Evolutionary conservation across 2,888 invertebrate species (phyloP), one percentile per base, ranked within the genome.

Genomic region (Yponomeuta plumbellus): DNA sequence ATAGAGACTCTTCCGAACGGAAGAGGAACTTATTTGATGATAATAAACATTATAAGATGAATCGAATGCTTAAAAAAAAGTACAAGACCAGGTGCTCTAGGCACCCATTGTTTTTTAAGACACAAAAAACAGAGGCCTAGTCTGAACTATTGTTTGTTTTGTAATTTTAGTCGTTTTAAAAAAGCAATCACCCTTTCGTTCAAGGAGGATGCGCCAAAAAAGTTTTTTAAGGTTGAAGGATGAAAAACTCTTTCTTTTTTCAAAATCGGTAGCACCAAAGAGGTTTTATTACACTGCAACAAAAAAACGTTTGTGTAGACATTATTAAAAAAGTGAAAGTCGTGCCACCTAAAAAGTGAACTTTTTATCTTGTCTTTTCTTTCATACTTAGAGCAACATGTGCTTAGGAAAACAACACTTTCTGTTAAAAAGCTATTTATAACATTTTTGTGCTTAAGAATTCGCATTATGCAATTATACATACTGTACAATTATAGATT

Each of bases 21-120:
- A 90, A 89, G 82, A 85, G 84, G 86, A 88, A 88, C 88, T 83
- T 87, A 88, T 88, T 88, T 88, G 89, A 88, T 90, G 88, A 88
- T 86, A 82, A 86, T 83, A 88, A 86, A 88, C 85, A 86, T 52
- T 52, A 52, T 86, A 80, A 78, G 20, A 79, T 80, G 71, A 79
- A 78, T 75, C 70, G 69, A 74, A 77, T 52, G 17, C 13, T 52
- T 75, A 80, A 85, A 86, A 85, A 88, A 80, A 75, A 57, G 69
- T 73, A 76, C 73, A 71, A 75, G 80, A 85, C 90, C 90, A 91
- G 90, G 91, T 91, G 90, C 81, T 74, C 76, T 70, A 69, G 67
- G 75, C 75, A 75, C 70, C 71, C 70, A 73, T 82, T 80, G 80
- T 84, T 86, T 88, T 88, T 87, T 84, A 26, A 71, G 69, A 62